Evolutionary conservation across 2,113 vertebrate species (phyloP), one percentile per base, ranked within the genome.

Genomic region (Hoplias malabaricus): DNA sequence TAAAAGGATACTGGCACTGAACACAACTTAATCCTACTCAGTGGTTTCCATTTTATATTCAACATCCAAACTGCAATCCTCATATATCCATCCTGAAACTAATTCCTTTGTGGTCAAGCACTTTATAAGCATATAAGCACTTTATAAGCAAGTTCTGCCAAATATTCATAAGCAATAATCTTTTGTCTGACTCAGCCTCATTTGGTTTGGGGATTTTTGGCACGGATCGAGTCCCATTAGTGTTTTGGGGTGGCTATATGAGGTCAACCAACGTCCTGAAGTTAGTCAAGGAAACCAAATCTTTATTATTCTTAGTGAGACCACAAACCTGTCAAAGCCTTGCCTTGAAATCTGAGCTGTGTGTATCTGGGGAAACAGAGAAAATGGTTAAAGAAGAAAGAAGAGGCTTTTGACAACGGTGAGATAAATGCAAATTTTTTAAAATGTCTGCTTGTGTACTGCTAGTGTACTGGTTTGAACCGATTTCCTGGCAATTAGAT

Each of bases 371-470:
- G 77, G 42, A 77, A 50, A 59, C 23, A 50, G 54, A 77, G 36
- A 59, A 38, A 31, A 78, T 27, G 50, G 57, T 54, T 53, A 59
- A 43, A 65, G 40, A 53, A 62, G 46, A 46, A 46, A 73, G 53
- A 56, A 25, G 54, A 73, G 12, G 62, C 29, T 48, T 27, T 16
- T 50, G 43, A 73, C 43, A 34, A 62, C n/a, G 14, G 53, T 27
- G 25, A 68, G 65, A 56, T 27, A 43, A 77, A 79, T 23, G 19
- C 11, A 16, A 63, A 79, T 31, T 54, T 31, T 54, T 42, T 61
- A 70, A 67, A 38, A 50, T 66, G 70, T 48, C 72, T 27, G 73
- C 80, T 77, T 75, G 77, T 83, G 81, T 76, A 75, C 69, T 66
- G 66, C 75, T 80, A 74, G 65, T 59, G 48, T 74, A 16, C 73